A percentile compares a stretch with the other conserved stretches of the same genome.
These are phyloP conservation scores for Triplophysa dalaica DNA, from an alignment of 2,113 vertebrate species.

Conservation along the genomic window DNA sequence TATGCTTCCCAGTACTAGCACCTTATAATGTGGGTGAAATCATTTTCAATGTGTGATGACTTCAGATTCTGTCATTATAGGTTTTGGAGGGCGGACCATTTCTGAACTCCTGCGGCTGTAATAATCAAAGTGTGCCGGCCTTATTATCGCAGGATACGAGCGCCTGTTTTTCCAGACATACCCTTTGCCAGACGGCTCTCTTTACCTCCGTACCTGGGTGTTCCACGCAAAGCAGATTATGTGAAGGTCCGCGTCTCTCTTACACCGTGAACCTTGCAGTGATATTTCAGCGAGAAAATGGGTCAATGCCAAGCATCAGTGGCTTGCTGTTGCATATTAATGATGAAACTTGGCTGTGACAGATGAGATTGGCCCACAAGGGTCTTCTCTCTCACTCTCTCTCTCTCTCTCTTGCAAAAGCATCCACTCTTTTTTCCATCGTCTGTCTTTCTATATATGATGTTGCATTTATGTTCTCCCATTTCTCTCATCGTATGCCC, in stretches of 20 bases:
- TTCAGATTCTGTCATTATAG: conserved; percentile 30
- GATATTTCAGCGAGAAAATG: conserved; percentile 54
- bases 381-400: conserved; percentile 42
- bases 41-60: conserved; percentile 18
- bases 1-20: neutral
- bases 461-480: neutral
- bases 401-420: neutral
- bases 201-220: conserved; percentile 50
- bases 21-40: neutral
- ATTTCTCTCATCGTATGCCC: neutral
- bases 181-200: conserved; percentile 24
- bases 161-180: conserved; percentile 35
- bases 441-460: neutral
- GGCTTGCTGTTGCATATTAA: conserved; percentile 56
- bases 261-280: conserved; percentile 31
- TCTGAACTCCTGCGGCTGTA: conserved; percentile 45
- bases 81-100: conserved; percentile 33
- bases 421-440: conserved; percentile 2
- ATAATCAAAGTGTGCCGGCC: conserved; percentile 49
- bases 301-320: conserved; percentile 55
- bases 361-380: conserved; percentile 49
- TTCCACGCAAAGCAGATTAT: conserved; percentile 53
- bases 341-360: conserved; percentile 48
- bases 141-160: conserved; percentile 48
- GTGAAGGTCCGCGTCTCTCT: conserved; percentile 44